phyloP scores from a whole-genome alignment of 2,113 vertebrate species.

The Camelus dromedarius region DNA sequence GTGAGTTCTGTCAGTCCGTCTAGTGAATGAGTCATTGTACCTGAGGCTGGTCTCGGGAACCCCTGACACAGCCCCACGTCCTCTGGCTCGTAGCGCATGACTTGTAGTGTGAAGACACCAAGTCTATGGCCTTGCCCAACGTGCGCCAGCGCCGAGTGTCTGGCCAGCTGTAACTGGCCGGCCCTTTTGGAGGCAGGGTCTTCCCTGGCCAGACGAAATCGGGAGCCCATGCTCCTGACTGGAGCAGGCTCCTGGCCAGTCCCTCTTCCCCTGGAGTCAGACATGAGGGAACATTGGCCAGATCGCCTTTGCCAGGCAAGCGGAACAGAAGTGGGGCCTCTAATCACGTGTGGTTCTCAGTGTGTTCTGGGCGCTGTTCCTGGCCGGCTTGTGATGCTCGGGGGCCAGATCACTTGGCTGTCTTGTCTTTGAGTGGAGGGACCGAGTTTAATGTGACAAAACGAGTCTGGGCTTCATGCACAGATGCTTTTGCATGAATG shows the following conservation, averaged over 20 bases:
- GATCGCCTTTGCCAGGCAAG: neutral
- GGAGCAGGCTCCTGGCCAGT: neutral
- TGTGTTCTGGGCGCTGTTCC: neutral
- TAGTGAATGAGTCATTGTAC: neutral
- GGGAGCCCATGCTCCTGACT: neutral
- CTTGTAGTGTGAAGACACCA: neutral
- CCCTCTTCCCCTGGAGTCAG: neutral
- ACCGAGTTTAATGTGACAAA: slow-evolving; percentile 48
- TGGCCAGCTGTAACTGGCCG: neutral
- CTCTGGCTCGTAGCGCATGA: neutral
- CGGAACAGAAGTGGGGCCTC: neutral
- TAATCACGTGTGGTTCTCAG: neutral
- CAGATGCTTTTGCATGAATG: neutral
- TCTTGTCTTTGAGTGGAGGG: slow-evolving; percentile 45
- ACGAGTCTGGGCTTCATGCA: slow-evolving; percentile 30
- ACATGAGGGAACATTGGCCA: neutral
- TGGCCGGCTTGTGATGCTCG: neutral
- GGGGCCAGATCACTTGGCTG: neutral
- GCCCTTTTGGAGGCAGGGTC: neutral
- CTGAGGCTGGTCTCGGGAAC: neutral
- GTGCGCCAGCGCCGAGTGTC: neutral
- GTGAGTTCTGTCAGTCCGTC: neutral
- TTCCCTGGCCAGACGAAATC: neutral
- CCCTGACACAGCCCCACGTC: neutral
- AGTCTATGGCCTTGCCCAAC: neutral